Conservation (phyloP, 2,797 vertebrate genomes). For the Diplodus puntazzo region DNA sequence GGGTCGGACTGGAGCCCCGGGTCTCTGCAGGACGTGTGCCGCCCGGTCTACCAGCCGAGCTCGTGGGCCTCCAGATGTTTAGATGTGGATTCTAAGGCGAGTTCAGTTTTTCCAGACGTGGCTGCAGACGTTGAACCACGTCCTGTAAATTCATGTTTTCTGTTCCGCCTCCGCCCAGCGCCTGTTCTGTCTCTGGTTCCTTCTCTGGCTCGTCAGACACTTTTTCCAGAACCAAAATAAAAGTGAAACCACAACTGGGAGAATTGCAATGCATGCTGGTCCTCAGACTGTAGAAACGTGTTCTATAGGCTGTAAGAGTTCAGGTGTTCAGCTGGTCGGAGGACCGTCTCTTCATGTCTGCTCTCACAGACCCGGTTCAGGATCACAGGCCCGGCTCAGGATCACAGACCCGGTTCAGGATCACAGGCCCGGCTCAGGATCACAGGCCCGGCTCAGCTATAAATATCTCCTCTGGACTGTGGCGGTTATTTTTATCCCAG, state of each 20-base stretch:
- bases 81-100: not conserved
- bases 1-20: no score
- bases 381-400: no score
- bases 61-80: no score
- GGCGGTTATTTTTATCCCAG: conserved; percentile 60
- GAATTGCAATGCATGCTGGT: conserved; percentile 17
- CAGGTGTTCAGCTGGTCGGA: no score
- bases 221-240: conserved; percentile 27
- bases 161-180: conserved; percentile 9
- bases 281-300: not conserved
- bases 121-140: not conserved
- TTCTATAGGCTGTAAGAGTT: not conserved
- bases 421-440: no score
- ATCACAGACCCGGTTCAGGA: no score
- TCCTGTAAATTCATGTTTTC: not conserved
- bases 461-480: conserved; percentile 57
- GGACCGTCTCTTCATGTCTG: no score
- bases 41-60: no score
- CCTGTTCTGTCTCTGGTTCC: not conserved
- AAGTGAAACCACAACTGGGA: conserved; percentile 9
- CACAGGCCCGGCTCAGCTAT: conserved; percentile 27
- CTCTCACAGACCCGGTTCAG: no score
- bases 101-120: conserved; percentile 1
- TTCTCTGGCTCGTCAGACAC: not conserved
- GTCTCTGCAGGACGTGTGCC: no score